Evolutionary conservation across 2,113 vertebrate genomes (phyloP).

Genomic region (Nicator chloris): DNA sequence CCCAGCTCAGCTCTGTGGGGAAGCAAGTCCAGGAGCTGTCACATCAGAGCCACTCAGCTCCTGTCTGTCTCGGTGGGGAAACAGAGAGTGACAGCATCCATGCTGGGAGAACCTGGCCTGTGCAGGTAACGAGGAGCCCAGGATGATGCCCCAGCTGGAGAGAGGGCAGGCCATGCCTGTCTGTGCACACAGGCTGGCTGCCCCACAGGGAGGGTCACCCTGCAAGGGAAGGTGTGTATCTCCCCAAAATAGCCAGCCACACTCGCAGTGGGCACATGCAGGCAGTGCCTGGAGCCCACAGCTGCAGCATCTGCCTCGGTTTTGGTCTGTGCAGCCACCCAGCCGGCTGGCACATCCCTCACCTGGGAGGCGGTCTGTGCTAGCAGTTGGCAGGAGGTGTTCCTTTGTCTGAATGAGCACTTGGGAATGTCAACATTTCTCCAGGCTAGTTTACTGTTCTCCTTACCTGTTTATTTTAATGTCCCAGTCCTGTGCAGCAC

Average conservation of each 20-base stretch:
- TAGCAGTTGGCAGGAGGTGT: neutral
- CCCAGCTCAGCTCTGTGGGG: neutral
- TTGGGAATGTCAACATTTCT: neutral
- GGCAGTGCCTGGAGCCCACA: rapidly evolving
- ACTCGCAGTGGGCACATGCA: rapidly evolving
- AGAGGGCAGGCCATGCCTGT: neutral
- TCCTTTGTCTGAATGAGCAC: neutral
- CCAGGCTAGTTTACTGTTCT: neutral
- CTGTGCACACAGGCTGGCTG: neutral
- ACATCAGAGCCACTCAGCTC: neutral
- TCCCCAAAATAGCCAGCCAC: neutral
- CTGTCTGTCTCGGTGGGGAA: neutral
- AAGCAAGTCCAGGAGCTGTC: neutral
- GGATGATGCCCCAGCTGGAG: neutral
- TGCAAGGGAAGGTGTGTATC: neutral
- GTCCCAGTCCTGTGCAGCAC: neutral
- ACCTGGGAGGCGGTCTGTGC: neutral
- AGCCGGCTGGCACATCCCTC: neutral
- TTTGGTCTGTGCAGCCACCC: neutral
- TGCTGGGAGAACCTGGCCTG: rapidly evolving
- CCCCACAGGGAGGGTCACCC: neutral
- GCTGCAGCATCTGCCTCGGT: neutral
- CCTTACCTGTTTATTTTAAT: neutral
- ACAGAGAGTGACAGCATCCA: neutral
- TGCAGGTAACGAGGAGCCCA: neutral